Evolutionary conservation across 2,888 invertebrate species (phyloP).

Genomic region (Nephrotoma appendiculata): DNA sequence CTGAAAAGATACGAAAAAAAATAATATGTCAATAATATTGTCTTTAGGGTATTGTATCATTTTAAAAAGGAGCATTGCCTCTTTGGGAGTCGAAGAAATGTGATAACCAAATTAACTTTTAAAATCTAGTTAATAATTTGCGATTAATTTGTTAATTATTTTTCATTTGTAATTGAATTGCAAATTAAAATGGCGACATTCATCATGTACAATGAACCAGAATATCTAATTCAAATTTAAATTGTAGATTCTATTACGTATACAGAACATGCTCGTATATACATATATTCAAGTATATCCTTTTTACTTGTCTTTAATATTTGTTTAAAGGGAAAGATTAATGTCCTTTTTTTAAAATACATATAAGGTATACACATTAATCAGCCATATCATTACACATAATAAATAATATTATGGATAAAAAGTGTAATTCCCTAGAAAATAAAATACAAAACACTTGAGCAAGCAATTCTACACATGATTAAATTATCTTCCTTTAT

Average conservation of each 20-base stretch:
- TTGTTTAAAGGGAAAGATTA: background rate
- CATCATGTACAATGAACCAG: background rate
- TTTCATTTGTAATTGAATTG: background rate
- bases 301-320: background rate
- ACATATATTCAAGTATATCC: background rate
- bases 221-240: background rate
- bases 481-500: background rate
- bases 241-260: background rate
- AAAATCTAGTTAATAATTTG: background rate
- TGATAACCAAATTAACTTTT: too few species aligned
- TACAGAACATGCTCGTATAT: background rate
- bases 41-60: too few species aligned
- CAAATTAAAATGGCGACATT: background rate
- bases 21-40: background rate
- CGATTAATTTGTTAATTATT: too few species aligned
- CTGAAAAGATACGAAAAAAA: background rate
- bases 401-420: background rate
- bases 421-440: background rate
- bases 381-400: background rate
- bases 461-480: background rate
- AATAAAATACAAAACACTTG: background rate
- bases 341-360: background rate
- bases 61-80: too few species aligned
- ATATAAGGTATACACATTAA: background rate
- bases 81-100: too few species aligned